These are phyloP conservation scores for Tiliacea aurago DNA, from an alignment of 2,888 invertebrate genomes.

Conservation along the genomic window DNA sequence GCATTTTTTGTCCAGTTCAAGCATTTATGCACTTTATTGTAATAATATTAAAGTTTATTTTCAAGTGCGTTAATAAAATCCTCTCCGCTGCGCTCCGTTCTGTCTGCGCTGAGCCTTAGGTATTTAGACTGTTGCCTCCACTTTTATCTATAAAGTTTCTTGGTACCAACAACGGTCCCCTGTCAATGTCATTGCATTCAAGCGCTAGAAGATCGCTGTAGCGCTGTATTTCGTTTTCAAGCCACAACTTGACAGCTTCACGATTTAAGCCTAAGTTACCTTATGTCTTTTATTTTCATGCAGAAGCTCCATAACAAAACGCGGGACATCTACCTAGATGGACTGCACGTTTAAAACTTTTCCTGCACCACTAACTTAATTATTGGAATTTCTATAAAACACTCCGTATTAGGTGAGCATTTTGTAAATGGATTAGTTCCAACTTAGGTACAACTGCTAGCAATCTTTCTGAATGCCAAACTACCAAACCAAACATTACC, in stretches of 20 bases:
- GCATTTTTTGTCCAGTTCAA: too few species aligned
- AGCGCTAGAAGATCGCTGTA: too few species aligned
- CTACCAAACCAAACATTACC: too few species aligned
- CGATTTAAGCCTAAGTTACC: not conserved
- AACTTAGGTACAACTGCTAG: too few species aligned
- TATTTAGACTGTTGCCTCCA: too few species aligned
- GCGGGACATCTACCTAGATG: not conserved
- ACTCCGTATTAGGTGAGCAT: not conserved
- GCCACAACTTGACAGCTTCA: not conserved
- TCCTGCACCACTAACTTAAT: not conserved
- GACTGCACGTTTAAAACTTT: conserved; percentile 3
- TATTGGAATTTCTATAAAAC: not conserved
- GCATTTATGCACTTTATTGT: too few species aligned
- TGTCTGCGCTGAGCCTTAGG: too few species aligned
- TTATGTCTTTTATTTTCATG: not conserved
- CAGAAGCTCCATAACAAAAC: not conserved
- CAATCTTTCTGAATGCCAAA: not conserved
- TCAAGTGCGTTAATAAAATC: too few species aligned
- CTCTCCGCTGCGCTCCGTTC: too few species aligned
- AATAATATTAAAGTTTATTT: too few species aligned
- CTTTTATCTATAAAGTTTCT: too few species aligned
- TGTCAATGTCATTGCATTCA: not conserved
- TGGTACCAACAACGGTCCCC: not conserved
- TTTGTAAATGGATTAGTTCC: not conserved
- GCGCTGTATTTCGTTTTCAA: not conserved